A percentile compares a stretch with the other conserved stretches of the same genome.
Evolutionary conservation across 2,888 invertebrate species (phyloP).

Genomic region (Periphyllus acericola): DNA sequence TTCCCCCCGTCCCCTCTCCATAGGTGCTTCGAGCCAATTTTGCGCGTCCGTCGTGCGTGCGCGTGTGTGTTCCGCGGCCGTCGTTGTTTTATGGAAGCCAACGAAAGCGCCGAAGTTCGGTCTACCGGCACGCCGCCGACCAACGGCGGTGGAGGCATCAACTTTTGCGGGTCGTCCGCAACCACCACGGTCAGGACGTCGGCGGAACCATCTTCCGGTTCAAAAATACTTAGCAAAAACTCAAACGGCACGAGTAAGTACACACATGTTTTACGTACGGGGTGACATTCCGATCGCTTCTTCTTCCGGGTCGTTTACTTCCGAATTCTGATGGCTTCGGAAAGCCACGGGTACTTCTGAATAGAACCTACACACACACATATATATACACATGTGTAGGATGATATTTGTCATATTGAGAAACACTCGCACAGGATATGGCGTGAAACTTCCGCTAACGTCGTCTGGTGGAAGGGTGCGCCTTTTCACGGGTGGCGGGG

Average conservation of each 20-base stretch:
- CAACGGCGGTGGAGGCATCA: slow-evolving; percentile 13
- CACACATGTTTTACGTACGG: no score
- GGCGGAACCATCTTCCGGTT: slow-evolving; percentile 50
- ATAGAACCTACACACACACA: no score
- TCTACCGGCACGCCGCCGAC: slow-evolving; percentile 59
- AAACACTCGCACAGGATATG: no score
- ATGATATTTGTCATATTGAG: no score
- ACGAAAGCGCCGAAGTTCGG: slow-evolving; percentile 58
- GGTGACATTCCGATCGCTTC: no score
- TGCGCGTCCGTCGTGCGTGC: background rate
- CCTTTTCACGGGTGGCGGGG: no score
- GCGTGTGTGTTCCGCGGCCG: background rate
- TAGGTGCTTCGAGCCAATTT: background rate
- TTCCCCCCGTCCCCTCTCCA: background rate
- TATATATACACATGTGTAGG: no score
- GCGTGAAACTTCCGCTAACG: no score
- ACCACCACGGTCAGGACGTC: slow-evolving; percentile 24
- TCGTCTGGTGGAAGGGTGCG: no score
- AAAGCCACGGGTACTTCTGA: no score
- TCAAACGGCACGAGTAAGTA: slow-evolving; percentile 66
- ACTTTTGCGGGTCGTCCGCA: slow-evolving; percentile 39
- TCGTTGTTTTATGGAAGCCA: slow-evolving; percentile 56
- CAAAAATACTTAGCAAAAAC: slow-evolving; percentile 66
- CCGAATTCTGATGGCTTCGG: no score
- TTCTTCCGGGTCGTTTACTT: no score